Evolutionary conservation across 2,888 invertebrate species (phyloP).

Genomic region (Cheilosia impressa): DNA sequence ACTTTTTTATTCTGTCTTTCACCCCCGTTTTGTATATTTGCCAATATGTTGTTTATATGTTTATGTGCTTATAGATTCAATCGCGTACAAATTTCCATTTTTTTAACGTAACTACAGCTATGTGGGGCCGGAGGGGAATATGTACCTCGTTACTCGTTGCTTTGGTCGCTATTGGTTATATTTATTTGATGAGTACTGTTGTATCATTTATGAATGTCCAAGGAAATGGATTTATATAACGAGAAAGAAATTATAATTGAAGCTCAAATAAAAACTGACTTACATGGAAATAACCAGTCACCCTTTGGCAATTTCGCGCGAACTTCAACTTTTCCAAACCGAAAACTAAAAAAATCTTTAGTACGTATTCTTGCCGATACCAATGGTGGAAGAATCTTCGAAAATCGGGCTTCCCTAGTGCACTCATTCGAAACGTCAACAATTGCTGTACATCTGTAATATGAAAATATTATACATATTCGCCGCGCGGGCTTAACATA

Average conservation of each 20-base stretch:
- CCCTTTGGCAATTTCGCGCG: slow-evolving; percentile 90
- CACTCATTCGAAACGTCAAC: slow-evolving; percentile 83
- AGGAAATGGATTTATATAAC: too few species aligned
- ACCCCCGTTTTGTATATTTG: too few species aligned
- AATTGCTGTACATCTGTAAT: slow-evolving; percentile 84
- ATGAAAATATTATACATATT: background rate
- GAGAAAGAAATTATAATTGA: background rate
- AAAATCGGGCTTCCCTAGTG: slow-evolving; percentile 69
- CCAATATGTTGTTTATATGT: too few species aligned
- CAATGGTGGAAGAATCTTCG: slow-evolving; percentile 88
- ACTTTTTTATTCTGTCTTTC: too few species aligned
- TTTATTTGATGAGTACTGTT: background rate
- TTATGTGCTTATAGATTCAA: too few species aligned
- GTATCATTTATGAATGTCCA: background rate
- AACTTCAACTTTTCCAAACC: slow-evolving; percentile 88
- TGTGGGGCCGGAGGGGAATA: too few species aligned
- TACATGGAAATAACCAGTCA: slow-evolving; percentile 92
- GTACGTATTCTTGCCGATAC: slow-evolving; percentile 87
- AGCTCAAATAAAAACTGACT: slow-evolving; percentile 67
- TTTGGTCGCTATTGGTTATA: background rate
- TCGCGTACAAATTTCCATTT: too few species aligned
- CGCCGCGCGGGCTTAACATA: background rate
- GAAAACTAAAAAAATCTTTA: slow-evolving; percentile 87
- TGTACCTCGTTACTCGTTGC: background rate
- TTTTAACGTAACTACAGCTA: too few species aligned